A percentile compares a stretch with the other conserved stretches of the same genome.
These are phyloP conservation scores for Athripsodes cinereus DNA, from an alignment of 2,888 invertebrate species.

Conservation along the genomic window DNA sequence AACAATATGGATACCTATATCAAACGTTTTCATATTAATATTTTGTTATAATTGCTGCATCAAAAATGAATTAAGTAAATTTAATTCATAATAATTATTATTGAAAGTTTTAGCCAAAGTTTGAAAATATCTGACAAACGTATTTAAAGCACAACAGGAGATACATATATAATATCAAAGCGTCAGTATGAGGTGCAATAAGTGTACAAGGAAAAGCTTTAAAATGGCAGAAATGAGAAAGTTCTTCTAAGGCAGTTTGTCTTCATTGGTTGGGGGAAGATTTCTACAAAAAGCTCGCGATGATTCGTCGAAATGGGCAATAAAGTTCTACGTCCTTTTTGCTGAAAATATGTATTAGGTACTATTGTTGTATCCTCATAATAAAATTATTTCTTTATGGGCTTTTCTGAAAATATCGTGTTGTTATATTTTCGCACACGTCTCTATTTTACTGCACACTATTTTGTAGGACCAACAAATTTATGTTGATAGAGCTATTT, in stretches of 20 bases:
- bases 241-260: slow-evolving; percentile 20
- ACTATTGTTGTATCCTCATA: not conserved
- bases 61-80: no score
- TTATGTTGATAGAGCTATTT: no score
- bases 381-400: not conserved
- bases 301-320: slow-evolving; percentile 11
- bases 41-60: no score
- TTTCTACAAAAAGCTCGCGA: slow-evolving; percentile 5
- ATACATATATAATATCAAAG: no score
- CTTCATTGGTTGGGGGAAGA: slow-evolving; percentile 21
- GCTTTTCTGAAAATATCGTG: not conserved
- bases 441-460: no score
- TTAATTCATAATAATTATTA: no score
- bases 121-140: no score
- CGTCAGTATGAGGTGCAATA: not conserved
- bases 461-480: no score
- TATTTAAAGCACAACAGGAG: no score
- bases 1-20: no score
- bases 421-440: not conserved
- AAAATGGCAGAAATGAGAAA: slow-evolving; percentile 19
- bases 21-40: no score
- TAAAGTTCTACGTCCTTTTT: slow-evolving; percentile 11
- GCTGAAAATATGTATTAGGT: not conserved
- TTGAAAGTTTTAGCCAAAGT: no score
- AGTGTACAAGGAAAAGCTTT: slow-evolving; percentile 24